A percentile compares a stretch with the other conserved stretches of the same genome.
Evolutionary conservation across 2,888 invertebrate species (phyloP).

Genomic region (Troilus luridus): DNA sequence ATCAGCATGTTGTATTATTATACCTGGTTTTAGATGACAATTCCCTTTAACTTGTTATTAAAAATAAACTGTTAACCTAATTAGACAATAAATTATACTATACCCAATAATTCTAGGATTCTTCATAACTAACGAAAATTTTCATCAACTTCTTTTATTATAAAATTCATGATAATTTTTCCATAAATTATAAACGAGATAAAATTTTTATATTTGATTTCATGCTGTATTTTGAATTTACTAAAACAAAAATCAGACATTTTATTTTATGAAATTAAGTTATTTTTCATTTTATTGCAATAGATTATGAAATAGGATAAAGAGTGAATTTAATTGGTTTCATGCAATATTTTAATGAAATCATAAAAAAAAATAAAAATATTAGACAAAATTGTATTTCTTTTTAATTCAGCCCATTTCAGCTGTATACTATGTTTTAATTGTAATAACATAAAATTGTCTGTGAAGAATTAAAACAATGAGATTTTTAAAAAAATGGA

Average conservation of each 20-base stretch:
- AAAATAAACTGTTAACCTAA: background rate
- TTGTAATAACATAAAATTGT: conserved; percentile 9
- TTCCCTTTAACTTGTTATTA: background rate
- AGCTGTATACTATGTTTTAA: background rate
- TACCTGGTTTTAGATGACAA: background rate
- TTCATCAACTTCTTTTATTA: background rate
- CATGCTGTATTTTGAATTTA: no score
- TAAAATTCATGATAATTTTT: background rate
- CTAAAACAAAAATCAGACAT: no score
- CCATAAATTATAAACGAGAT: no score
- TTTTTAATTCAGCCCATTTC: background rate
- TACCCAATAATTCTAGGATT: background rate
- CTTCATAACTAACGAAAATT: background rate
- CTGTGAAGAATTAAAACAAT: conserved; percentile 17
- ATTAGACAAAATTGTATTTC: background rate
- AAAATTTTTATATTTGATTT: background rate
- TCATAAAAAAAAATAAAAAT: background rate
- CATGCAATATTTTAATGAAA: background rate
- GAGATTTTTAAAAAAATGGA: background rate
- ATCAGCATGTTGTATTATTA: background rate
- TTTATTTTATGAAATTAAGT: no score
- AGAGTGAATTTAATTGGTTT: background rate
- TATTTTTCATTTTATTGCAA: background rate
- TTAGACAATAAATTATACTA: background rate
- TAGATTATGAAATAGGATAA: background rate